Base-by-base conservation (phyloP, 2,797 vertebrate species). In the Heliangelus exortis region DNA sequence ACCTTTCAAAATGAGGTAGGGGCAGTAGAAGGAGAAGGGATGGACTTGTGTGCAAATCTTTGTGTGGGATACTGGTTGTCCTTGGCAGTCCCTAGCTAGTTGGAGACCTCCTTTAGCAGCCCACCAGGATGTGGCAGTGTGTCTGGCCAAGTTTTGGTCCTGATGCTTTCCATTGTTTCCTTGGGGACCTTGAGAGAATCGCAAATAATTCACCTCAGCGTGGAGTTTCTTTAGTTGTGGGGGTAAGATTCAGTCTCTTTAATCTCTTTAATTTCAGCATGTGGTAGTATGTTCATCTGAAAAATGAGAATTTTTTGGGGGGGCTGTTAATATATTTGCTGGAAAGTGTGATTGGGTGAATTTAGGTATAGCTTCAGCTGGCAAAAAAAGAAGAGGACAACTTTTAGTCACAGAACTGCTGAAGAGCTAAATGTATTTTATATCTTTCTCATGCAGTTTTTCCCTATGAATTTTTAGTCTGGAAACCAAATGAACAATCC, bases 51-150 rank as follows among this genome's bases (percentile, higher is more conserved):
- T 59, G 50, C 33, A 36, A 53, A 22, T 31, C 58, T 80, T 1
- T 1, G 10, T 0, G 0, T 4, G 7, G 68, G 26, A 87, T 20
- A 45, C 74, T 61, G 43, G 11, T 82, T 90, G 45, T 25, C 57
- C 50, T 31, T 82, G 48, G 67, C 22, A 59, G 25, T 36, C 55
- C 34, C 22, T 81, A 69, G 29, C 18, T 5, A 36, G 58, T 4
- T 36, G 43, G 26, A 84, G 67, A 72, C 55, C 31, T 53, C 51
- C 31, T 21, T 25, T 55, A 63, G 36, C 57, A 84, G 48, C 48
- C 57, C 0, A 0, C 18, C 20, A 75, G 47, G 47, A n/a, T 1
- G 1, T 22, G 8, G 8, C 19, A 34, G 36, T 0, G 0, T 54
- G 23, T 63, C 45, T 0, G 0, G 21, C 65, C 43, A 58, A 14